Evolutionary conservation across 1,140 invertebrate genomes (phyloP).

Genomic region (Drosophila melanica): DNA sequence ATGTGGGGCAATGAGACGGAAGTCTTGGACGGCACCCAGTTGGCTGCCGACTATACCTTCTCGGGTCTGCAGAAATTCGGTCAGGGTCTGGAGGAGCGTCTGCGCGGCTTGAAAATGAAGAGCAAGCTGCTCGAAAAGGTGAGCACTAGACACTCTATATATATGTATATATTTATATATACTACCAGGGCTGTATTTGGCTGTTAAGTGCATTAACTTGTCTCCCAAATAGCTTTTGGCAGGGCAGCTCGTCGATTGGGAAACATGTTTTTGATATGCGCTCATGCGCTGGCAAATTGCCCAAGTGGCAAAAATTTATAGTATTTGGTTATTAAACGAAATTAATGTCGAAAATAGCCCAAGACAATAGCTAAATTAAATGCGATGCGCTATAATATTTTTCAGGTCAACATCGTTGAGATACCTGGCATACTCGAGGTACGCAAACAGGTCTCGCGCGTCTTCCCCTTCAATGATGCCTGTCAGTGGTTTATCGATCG

Average conservation of each 20-base stretch:
- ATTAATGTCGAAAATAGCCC: constrained; percentile 58
- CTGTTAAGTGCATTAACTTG: constrained; percentile 67
- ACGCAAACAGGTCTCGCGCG: constrained; percentile 94
- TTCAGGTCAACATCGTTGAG: constrained; percentile 96
- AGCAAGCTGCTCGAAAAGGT: constrained; percentile 95
- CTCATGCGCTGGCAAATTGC: constrained; percentile 61
- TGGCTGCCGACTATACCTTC: constrained; percentile 96
- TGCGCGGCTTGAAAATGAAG: constrained; percentile 92
- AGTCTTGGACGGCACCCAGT: constrained; percentile 94
- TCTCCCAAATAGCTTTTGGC: constrained; percentile 66
- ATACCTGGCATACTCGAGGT: constrained; percentile 98
- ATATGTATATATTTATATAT: constrained; percentile 1
- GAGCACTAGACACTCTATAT: constrained; percentile 13
- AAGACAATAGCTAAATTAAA: constrained; percentile 64
- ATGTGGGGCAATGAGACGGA: constrained; percentile 94
- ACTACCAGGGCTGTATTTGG: constrained; percentile 7
- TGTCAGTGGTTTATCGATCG: constrained; percentile 98
- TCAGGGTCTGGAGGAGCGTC: constrained; percentile 94
- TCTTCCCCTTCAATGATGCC: constrained; percentile 97
- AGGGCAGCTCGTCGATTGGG: constrained; percentile 63
- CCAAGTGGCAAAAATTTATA: constrained; percentile 58
- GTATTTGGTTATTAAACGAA: constrained; percentile 78
- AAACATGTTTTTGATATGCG: constrained; percentile 44
- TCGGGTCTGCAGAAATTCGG: constrained; percentile 97
- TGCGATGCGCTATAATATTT: constrained; percentile 10